Base-by-base conservation (phyloP, 2,888 invertebrate genomes). In the Athetis lepigone region DNA sequence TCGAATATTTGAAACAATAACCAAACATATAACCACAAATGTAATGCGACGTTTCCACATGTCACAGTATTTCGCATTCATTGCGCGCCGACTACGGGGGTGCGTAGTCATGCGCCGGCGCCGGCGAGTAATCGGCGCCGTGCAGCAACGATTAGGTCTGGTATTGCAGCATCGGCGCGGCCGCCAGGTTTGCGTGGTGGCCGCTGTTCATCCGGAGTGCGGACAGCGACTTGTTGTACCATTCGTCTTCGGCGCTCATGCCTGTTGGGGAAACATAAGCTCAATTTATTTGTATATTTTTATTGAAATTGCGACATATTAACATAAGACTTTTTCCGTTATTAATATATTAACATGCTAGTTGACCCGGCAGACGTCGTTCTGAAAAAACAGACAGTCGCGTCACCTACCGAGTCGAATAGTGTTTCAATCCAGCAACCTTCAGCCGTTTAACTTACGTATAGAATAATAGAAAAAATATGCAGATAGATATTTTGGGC, bases 161-260 rank as follows among this genome's bases (percentile, higher is more conserved):
- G 95, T 99, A 99, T 90, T 99, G 99, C 80, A 99, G 96, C 98
- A 99, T 99, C 63, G 99, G 98, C 82, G 99, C 98, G 70, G 99
- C 98, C 63, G 98, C 97, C 86, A 99, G 96, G 95, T 99, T 98
- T 80, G 98, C 98, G 94, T 98, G 98, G 93, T 98, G 98, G 56
- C 98, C 98, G 87, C 98, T 97, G 96, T 99, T 99, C 99, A 99
- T 99, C 91, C 99, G 97, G 83, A 99, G 96, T 58, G 99, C 99
- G 66, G 99, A 99, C 86, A 99, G 96, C 86, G 98, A 98, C 95
- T 99, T 99, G 96, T 99, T 99, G 96, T 99, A 99, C 99, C 99
- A 99, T 94, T 99, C 99, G 91, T 98, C 99, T 90, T 98, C 98
- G 49, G 98, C 97, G 79, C 97, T 97, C 98, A 98, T 98, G 82